Evolutionary conservation across 2,888 invertebrate species (phyloP), one percentile per base, ranked within the genome.

Genomic region (Panopea generosa): DNA sequence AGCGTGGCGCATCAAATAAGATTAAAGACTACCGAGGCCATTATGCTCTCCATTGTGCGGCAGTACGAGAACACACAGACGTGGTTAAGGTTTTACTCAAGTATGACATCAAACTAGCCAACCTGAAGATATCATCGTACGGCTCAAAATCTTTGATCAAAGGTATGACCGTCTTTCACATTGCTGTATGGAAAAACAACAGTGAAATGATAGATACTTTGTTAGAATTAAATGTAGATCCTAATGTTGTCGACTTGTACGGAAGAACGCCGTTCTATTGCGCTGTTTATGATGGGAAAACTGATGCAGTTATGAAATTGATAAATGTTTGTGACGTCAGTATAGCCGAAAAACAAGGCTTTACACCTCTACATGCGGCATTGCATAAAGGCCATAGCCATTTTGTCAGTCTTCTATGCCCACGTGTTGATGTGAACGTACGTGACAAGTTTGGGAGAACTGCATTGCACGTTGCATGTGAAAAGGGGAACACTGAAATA

Each of bases 101-200:
- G 6, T 33, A 66, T 24, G 61, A 77, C 16, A 26, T 22, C 40
- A 29, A 7, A 11, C 73, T 70, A 45, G 70, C 56, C 16, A 52
- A 16, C 1, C 24, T 53, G 16, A 49, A 57, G 7, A 69, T 73
- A 24, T 18, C 66, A 22, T 73, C 73, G 2, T 78, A 67, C 43
- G 63, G 77, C 2, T 47, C 24, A 27, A 53, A 40, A 20, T 70
- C 73, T 14, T 22, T 22, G 4, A 38, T 73, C 11, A 66, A 62
- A 50, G 77, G 72, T 11, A 70, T 66, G 66, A 61, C 57, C 0
- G 38, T 77, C 24, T 70, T 61, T 40, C 77, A 77, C 18, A 27
- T 73, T 26, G 77, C 77, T n/a, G 53, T 70, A 6, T 61, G 66
- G 66, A 77, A 70, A 27, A 53, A 77, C 11, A 52, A 73, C 45